Base-by-base conservation (phyloP, 2,797 vertebrate genomes). In the Rhadinocentrus ornatus region DNA sequence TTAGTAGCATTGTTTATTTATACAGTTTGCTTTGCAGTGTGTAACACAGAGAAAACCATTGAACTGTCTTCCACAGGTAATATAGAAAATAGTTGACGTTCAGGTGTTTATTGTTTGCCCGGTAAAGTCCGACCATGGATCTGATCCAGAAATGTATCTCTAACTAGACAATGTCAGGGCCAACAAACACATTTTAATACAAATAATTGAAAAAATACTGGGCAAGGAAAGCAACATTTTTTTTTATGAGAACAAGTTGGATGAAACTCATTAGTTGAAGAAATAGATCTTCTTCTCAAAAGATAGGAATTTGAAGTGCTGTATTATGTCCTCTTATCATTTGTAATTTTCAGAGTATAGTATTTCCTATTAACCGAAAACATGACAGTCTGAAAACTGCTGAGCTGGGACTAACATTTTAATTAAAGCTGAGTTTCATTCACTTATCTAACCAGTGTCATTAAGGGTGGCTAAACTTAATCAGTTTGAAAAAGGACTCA, bases 201-300 rank as follows among this genome's bases (percentile, higher is more conserved):
- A 16, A 35, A 66, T 44, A 0, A n/a, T 1, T 20, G 57, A 62
- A 44, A 62, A 16, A 20, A 12, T 59, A 15, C 16, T 24, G 32
- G 24, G 29, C 5, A 12, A 27, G n/a, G 22, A 3, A 29, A 5
- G 20, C 44, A 59, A 46, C n/a, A n/a, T n/a, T n/a, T n/a, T n/a
- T n/a, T 16, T 6, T 22, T 35, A 5, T 63, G 9, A 52, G 50
- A 62, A 62, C 31, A 55, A 62, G 13, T 71, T 53, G 6, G 32
- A 62, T 1, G 3, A 20, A 39, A 18, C 35, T 12, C 10, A 37
- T 31, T 58, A 31, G 56, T 24, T 22, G 1, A 53, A 64, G 16
- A 63, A 59, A 66, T 52, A 1, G 8, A 73, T 59, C 3, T 26
- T 27, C 20, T 41, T 62, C 10, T 35, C 15, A 16, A 15, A 52